phyloP scores from a whole-genome alignment of 2,888 invertebrate genomes.

The Deilephila elpenor region DNA sequence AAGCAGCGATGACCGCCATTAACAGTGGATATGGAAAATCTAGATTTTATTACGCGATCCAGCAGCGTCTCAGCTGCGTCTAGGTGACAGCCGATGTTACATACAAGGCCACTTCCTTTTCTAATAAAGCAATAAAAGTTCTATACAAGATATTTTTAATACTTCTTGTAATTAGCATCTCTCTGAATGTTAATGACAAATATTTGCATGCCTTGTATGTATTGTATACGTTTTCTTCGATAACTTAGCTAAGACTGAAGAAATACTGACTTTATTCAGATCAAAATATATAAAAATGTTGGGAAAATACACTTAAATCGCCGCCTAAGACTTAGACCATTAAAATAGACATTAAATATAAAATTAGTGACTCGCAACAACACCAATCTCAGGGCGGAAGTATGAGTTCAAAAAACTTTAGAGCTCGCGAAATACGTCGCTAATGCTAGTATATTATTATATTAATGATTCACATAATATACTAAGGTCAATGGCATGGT shows the following conservation, averaged over 20 bases:
- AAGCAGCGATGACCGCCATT: constrained; percentile 8
- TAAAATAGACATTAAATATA: too few species aligned
- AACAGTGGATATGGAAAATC: constrained; percentile 23
- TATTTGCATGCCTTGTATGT: not conserved
- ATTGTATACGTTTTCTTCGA: not conserved
- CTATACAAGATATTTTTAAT: not conserved
- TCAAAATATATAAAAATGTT: too few species aligned
- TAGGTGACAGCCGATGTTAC: constrained; percentile 17
- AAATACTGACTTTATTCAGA: not conserved
- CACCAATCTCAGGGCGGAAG: not conserved
- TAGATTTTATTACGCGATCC: constrained; percentile 14
- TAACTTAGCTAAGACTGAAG: not conserved
- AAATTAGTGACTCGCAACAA: too few species aligned
- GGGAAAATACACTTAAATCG: too few species aligned
- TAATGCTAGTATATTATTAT: not conserved
- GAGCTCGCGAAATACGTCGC: not conserved
- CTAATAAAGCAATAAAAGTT: constrained; percentile 16
- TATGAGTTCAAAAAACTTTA: not conserved
- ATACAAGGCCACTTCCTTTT: constrained; percentile 16
- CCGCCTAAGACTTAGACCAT: too few species aligned
- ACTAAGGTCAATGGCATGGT: constrained; percentile 6
- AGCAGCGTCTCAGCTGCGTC: constrained; percentile 10
- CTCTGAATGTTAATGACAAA: not conserved
- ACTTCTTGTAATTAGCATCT: not conserved
- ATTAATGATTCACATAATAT: constrained; percentile 5